These are phyloP conservation scores for Perca flavescens DNA, from an alignment of 2,113 vertebrate genomes.

Conservation along the genomic window DNA sequence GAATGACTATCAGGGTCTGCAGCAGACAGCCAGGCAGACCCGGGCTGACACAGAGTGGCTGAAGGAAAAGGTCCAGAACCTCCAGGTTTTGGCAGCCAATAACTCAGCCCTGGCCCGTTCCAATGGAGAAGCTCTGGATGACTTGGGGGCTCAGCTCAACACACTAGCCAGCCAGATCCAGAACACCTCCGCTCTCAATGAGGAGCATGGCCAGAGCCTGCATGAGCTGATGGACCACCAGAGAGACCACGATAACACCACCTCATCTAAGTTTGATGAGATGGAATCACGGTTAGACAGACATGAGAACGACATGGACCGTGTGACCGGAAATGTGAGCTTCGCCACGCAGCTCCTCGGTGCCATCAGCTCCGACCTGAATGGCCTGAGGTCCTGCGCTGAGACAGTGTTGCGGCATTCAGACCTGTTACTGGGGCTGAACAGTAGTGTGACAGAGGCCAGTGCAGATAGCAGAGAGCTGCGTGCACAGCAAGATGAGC, in stretches of 20 bases:
- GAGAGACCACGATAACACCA: constrained; percentile 91
- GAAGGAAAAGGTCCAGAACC: constrained; percentile 93
- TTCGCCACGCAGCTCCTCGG: constrained; percentile 92
- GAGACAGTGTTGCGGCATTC: constrained; percentile 92
- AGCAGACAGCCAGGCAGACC: constrained; percentile 92
- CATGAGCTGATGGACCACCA: constrained; percentile 93
- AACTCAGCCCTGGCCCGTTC: constrained; percentile 91
- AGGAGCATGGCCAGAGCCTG: constrained; percentile 91
- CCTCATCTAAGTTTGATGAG: constrained; percentile 88
- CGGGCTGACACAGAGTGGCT: constrained; percentile 92
- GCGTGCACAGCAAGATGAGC: constrained; percentile 90
- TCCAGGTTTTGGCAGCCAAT: constrained; percentile 92
- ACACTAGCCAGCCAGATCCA: constrained; percentile 91
- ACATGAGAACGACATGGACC: constrained; percentile 90
- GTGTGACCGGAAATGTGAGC: constrained; percentile 93
- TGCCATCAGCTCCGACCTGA: constrained; percentile 90
- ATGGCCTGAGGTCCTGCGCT: constrained; percentile 92
- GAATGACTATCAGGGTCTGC: constrained; percentile 95
- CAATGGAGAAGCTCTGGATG: constrained; percentile 93
- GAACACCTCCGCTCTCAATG: constrained; percentile 89
- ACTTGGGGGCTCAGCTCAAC: constrained; percentile 91
- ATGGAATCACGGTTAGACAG: constrained; percentile 90
- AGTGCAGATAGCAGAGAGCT: constrained; percentile 88
- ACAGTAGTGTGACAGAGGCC: constrained; percentile 88
- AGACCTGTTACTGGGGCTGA: constrained; percentile 90